Evolutionary conservation across 2,113 vertebrate species (phyloP).

Genomic region (Emberiza fucata): DNA sequence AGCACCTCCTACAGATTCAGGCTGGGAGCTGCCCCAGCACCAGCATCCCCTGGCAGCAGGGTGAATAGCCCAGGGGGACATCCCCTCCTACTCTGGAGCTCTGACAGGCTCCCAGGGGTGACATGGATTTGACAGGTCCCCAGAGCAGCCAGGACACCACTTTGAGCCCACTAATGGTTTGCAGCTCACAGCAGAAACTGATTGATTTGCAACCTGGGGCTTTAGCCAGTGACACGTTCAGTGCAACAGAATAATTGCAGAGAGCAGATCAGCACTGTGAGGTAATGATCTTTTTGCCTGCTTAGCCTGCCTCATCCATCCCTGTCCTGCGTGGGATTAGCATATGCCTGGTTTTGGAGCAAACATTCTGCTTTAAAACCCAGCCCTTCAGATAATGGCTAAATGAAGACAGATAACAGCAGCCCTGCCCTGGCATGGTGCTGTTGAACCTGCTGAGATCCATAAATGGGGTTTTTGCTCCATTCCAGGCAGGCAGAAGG

Average conservation of each 20-base stretch:
- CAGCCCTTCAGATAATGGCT: not conserved
- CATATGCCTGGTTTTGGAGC: not conserved
- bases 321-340: not conserved
- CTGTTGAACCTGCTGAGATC: not conserved
- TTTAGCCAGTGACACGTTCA: not conserved
- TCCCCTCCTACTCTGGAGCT: not conserved
- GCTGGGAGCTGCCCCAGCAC: not conserved
- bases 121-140: not conserved
- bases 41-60: not conserved
- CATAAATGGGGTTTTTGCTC: not conserved
- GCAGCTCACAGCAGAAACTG: not conserved
- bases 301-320: slow-evolving; percentile 20
- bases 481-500: not conserved
- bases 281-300: not conserved
- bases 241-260: not conserved
- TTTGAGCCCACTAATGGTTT: not conserved
- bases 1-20: not conserved
- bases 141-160: not conserved
- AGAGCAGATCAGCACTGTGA: not conserved
- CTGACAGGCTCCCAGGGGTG: not conserved
- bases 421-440: not conserved
- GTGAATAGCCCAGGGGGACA: not conserved
- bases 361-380: not conserved
- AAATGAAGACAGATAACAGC: slow-evolving; percentile 4
- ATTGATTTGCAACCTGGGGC: not conserved